phyloP scores from a whole-genome alignment of 1,140 invertebrate genomes.

The Ceratoteleas bidentatus region DNA sequence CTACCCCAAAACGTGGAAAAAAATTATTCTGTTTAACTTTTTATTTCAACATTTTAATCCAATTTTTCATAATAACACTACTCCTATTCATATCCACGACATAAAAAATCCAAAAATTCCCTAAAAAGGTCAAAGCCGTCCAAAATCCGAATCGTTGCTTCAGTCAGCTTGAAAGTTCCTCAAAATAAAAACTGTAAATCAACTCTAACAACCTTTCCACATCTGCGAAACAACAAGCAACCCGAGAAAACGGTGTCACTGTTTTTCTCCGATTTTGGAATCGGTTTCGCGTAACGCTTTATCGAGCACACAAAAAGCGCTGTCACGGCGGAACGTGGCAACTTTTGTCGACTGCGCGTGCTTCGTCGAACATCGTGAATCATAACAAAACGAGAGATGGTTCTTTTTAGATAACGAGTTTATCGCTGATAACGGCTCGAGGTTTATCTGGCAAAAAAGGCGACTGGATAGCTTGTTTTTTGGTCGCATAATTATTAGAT shows the following conservation, averaged over 20 bases:
- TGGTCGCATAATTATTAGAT: slow-evolving; percentile 11
- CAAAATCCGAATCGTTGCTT: no score
- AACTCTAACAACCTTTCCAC: neutral
- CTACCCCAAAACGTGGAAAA: no score
- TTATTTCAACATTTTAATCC: no score
- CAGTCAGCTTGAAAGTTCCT: no score
- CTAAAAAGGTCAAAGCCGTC: no score
- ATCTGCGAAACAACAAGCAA: slow-evolving; percentile 5
- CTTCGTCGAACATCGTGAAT: slow-evolving; percentile 31
- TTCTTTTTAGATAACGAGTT: slow-evolving; percentile 39
- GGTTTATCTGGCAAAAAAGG: slow-evolving; percentile 4
- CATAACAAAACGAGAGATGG: slow-evolving; percentile 31
- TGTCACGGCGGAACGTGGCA: slow-evolving; percentile 8
- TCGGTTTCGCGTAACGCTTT: slow-evolving; percentile 27
- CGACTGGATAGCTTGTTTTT: slow-evolving; percentile 17
- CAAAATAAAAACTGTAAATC: neutral
- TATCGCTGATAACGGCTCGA: slow-evolving; percentile 22
- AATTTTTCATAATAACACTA: no score
- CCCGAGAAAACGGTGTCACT: neutral
- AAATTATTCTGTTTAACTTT: no score
- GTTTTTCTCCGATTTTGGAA: slow-evolving; percentile 3
- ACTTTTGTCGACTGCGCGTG: slow-evolving; percentile 19
- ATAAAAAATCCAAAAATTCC: no score
- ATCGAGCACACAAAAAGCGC: slow-evolving; percentile 16
- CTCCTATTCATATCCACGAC: no score